These are phyloP conservation scores for Malurus splendens DNA, from an alignment of 2,797 vertebrate species.

Conservation along the genomic window DNA sequence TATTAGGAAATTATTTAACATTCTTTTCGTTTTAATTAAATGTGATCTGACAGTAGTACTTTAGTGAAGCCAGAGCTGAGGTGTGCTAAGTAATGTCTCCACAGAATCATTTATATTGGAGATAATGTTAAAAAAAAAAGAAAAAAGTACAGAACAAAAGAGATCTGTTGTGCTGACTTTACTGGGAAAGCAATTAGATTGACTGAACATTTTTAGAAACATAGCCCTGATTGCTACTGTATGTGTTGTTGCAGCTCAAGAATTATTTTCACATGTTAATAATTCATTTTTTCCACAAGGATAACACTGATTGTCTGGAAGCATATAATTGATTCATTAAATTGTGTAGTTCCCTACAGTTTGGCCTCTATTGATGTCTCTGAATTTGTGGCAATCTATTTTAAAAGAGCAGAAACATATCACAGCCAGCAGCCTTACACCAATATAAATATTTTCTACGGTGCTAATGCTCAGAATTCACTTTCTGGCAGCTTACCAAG, in stretches of 20 bases:
- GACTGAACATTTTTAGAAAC: background rate
- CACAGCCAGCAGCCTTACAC: slow-evolving; percentile 38
- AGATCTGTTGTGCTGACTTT: background rate
- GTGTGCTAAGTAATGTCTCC: background rate
- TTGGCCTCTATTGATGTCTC: slow-evolving; percentile 43
- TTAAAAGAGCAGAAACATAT: slow-evolving; percentile 58
- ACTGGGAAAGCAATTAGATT: background rate
- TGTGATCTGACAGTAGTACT: background rate
- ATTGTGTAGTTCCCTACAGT: background rate
- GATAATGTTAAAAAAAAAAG: background rate
- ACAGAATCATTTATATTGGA: background rate
- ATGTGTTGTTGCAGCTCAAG: background rate
- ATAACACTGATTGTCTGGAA: slow-evolving; percentile 17
- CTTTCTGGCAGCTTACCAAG: slow-evolving; percentile 61
- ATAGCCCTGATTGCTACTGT: slow-evolving; percentile 3
- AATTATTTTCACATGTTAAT: slow-evolving; percentile 41
- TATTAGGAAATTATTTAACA: background rate
- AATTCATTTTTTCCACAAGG: slow-evolving; percentile 12
- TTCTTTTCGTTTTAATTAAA: background rate
- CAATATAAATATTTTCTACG: slow-evolving; percentile 63
- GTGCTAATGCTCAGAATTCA: slow-evolving; percentile 45
- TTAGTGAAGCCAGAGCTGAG: background rate
- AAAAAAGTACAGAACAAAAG: background rate
- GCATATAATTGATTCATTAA: slow-evolving; percentile 38
- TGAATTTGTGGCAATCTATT: slow-evolving; percentile 37